These are phyloP conservation scores for Brachylomia viminalis DNA, from an alignment of 2,888 invertebrate species.

Conservation along the genomic window DNA sequence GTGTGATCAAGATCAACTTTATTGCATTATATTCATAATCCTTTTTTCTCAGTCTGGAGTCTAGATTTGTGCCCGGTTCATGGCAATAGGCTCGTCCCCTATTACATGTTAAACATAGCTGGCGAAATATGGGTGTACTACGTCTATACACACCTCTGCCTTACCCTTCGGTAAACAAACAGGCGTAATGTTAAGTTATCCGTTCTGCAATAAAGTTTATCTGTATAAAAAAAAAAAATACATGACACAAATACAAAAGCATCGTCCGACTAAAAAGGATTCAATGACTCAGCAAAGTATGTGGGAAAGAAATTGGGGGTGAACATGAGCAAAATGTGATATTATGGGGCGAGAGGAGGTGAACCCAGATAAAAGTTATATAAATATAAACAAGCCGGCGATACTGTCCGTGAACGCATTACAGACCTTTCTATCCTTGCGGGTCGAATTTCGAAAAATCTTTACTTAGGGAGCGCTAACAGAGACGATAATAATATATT, in stretches of 20 bases:
- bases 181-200: background rate
- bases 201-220: slow-evolving; percentile 14
- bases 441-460: slow-evolving; percentile 66
- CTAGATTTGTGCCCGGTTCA: background rate
- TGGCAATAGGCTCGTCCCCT: background rate
- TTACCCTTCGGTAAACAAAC: background rate
- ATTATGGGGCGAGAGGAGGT: slow-evolving; percentile 52
- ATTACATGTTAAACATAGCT: background rate
- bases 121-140: background rate
- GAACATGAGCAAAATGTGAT: slow-evolving; percentile 62
- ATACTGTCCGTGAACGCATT: slow-evolving; percentile 64
- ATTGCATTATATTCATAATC: background rate
- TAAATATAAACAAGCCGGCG: slow-evolving; percentile 58
- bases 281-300: slow-evolving; percentile 63
- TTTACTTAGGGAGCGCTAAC: slow-evolving; percentile 58
- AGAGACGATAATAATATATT: slow-evolving; percentile 54
- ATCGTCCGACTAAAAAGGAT: slow-evolving; percentile 43
- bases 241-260: slow-evolving; percentile 10
- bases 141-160: background rate
- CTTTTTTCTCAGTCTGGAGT: background rate
- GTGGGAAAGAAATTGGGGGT: slow-evolving; percentile 55
- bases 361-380: slow-evolving; percentile 57
- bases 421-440: slow-evolving; percentile 62
- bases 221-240: background rate
- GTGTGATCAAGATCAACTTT: background rate